Evolutionary conservation across 2,888 invertebrate species (phyloP).

Genomic region (Ennomos fuscantarius): DNA sequence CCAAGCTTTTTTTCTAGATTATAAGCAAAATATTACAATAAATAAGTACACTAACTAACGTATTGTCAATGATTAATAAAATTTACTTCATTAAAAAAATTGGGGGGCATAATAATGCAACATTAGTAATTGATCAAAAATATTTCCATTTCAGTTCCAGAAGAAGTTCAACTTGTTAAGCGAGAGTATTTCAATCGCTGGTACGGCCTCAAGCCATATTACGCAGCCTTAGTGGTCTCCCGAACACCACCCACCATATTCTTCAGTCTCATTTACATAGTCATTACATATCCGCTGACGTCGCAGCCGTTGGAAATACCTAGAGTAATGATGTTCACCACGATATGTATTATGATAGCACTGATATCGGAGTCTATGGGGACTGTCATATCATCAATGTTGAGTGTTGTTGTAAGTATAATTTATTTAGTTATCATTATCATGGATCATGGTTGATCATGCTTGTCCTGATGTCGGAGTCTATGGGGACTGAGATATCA

Average conservation of each 20-base stretch:
- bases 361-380: slow-evolving; percentile 93
- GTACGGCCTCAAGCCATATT: slow-evolving; percentile 93
- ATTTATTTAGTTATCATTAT: background rate
- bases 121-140: too few species aligned
- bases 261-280: slow-evolving; percentile 88
- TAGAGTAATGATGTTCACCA: slow-evolving; percentile 88
- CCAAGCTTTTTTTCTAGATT: too few species aligned
- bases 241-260: slow-evolving; percentile 89
- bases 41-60: too few species aligned
- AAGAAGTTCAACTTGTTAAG: slow-evolving; percentile 90
- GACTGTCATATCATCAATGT: slow-evolving; percentile 89
- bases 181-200: slow-evolving; percentile 94
- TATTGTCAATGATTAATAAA: too few species aligned
- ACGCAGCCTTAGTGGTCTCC: slow-evolving; percentile 89
- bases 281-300: slow-evolving; percentile 90
- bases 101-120: too few species aligned
- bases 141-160: slow-evolving; percentile 87
- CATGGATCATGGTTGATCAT: too few species aligned
- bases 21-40: too few species aligned
- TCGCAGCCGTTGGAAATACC: slow-evolving; percentile 90
- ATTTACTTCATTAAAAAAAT: too few species aligned
- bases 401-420: slow-evolving; percentile 90
- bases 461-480: too few species aligned
- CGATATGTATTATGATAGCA: slow-evolving; percentile 89
- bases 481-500: too few species aligned